Percentiles rank a stretch among this genome's conserved stretches.
Evolutionary conservation across 2,113 vertebrate species (phyloP).

Genomic region (Xiphophorus couchianus): DNA sequence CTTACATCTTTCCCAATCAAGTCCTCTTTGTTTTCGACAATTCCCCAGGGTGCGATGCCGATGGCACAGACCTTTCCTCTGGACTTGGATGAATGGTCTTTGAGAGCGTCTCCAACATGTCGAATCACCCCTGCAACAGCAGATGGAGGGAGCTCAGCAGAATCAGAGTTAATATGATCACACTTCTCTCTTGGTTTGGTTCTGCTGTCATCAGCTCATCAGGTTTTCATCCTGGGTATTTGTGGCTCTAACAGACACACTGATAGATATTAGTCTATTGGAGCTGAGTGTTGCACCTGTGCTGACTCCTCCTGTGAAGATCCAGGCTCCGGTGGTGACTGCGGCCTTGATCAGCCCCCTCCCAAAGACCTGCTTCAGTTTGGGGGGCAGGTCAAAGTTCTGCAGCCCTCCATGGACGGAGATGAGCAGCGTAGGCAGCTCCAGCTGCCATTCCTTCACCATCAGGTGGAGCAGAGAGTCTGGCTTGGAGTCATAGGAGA

Average conservation of each 20-base stretch:
- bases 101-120: slow-evolving; percentile 96
- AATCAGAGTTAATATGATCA: not conserved
- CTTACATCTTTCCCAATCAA: slow-evolving; percentile 94
- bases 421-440: slow-evolving; percentile 94
- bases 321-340: slow-evolving; percentile 97
- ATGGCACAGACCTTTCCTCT: slow-evolving; percentile 94
- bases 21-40: slow-evolving; percentile 95
- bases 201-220: too few relatives aligned
- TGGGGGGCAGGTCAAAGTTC: slow-evolving; percentile 95
- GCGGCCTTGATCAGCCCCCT: slow-evolving; percentile 97
- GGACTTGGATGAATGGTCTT: slow-evolving; percentile 98
- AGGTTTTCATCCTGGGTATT: too few relatives aligned
- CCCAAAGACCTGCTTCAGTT: slow-evolving; percentile 97
- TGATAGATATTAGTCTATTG: too few relatives aligned
- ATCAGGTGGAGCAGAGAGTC: slow-evolving; percentile 93
- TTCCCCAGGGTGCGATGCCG: slow-evolving; percentile 96
- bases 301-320: slow-evolving; percentile 95
- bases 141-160: not conserved
- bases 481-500: slow-evolving; percentile 91
- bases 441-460: slow-evolving; percentile 97
- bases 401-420: slow-evolving; percentile 96
- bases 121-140: slow-evolving; percentile 88
- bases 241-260: too few relatives aligned
- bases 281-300: slow-evolving; percentile 80
- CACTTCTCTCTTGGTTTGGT: too few relatives aligned